Base-by-base conservation (phyloP, 2,888 invertebrate genomes). In the Drosophila rubida region DNA sequence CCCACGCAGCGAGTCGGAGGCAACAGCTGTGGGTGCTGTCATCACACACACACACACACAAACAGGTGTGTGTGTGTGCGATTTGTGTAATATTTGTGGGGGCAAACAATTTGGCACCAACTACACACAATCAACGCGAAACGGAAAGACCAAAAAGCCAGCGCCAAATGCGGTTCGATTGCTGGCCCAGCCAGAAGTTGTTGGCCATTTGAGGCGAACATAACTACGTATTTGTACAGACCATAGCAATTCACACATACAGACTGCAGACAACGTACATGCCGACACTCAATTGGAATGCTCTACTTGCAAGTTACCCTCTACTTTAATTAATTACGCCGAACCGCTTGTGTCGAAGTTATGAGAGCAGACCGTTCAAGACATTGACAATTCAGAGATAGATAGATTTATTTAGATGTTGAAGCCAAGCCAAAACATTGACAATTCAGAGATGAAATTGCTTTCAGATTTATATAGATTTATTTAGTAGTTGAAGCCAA, bases 121-220 rank as follows among this genome's bases (percentile, higher is more conserved):
- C 71, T 61, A 69, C 60, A 62, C 30, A 53, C 54, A 78, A 68
- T 73, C 67, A 79, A 76, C 58, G 51, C 59, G 59, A 35, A 80
- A 66, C 83, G 86, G 86, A 85, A 82, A 82, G 85, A 80, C 82
- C 80, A 80, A 82, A 84, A 81, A 64, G 78, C 65, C 58, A 67
- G 42, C 60, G 32, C 85, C 82, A 82, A 82, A 85, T 70, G 82
- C 61, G 84, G 81, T 44, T 51, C 57, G 59, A 67, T 42, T 60
- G 66, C 48, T 49, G 67, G 62, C 60, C 19, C 23, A 27, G 54
- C 55, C 45, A 62, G 48, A 82, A 78, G 66, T 72, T 82, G 69
- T 69, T 78, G 70, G 70, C 82, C 83, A 82, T 82, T 82, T 85
- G 65, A 58, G 80, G 82, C 58, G 65, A 57, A 51, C 57, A 55